These are phyloP conservation scores for Chaetorhynchus papuensis DNA, from an alignment of 2,113 vertebrate species.

Conservation along the genomic window DNA sequence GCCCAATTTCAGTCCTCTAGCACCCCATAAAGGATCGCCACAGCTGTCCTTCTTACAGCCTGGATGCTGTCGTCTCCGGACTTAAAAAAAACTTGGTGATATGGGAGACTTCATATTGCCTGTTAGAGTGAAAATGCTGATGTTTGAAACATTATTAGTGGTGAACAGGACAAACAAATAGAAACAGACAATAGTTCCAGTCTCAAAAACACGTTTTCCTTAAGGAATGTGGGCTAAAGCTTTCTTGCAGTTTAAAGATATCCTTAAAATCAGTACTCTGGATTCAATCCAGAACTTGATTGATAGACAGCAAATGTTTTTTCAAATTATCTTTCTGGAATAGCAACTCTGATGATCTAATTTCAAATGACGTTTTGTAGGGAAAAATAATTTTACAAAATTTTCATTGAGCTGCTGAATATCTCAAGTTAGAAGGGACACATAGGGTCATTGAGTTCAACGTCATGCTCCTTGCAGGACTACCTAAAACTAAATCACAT, in stretches of 20 bases:
- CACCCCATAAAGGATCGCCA: not conserved
- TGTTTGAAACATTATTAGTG: not conserved
- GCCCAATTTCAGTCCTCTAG: not conserved
- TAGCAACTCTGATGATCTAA: not conserved
- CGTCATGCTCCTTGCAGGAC: not conserved
- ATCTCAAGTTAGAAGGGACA: not conserved
- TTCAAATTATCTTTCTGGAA: not conserved
- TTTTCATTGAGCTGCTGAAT: not conserved
- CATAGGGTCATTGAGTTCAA: not conserved
- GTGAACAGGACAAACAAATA: not conserved
- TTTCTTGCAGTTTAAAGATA: not conserved
- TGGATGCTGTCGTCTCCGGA: not conserved
- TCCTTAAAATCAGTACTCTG: not conserved
- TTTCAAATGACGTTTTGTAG: not conserved
- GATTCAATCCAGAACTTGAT: not conserved
- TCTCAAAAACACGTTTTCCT: not conserved
- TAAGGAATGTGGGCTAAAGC: not conserved
- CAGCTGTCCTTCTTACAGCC: not conserved
- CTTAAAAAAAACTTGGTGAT: not conserved
- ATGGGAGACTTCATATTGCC: not conserved
- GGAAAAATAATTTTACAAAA: not conserved
- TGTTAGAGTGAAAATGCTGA: not conserved
- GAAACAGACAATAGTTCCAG: not conserved
- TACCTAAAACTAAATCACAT: not conserved
- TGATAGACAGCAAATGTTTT: not conserved